Base-by-base conservation (phyloP, 1,140 invertebrate species). In the Bicyclus anynana region DNA sequence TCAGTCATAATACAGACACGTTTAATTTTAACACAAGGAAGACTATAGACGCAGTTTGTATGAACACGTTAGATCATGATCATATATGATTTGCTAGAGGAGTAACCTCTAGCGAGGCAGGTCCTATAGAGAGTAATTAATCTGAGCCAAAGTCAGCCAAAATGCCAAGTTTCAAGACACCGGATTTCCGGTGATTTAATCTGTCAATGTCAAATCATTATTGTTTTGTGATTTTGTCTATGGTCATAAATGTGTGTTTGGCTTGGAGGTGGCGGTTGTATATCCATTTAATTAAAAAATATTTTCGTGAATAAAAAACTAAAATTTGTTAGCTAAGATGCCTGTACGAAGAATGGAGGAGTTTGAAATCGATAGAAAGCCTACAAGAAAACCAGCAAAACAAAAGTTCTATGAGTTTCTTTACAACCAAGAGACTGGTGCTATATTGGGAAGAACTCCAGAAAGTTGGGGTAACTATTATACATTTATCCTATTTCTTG, bases 401-500 rank as follows among this genome's bases (percentile, higher is more conserved):
- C 58, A 71, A 29, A 78, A 72, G 48, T 60, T 90, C 27, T 59
- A 47, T 5, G 81, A 81, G 59, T 94, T 94, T 72, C 62, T 95
- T 50, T 95, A 94, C 80, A 93, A 96, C 78, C 70, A 90, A 17
- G 91, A 94, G 53, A 93, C 93, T 9, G 92, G 93, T 40, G 91
- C 92, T n/a, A 90, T 95, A 72, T 86, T 95, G 69, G 94, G 94
- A 58, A 89, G 95, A 72, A 94, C 93, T 57, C 91, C 91, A 26
- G 80, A 90, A 72, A 93, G 93, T 78, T 96, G 94, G 94, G 93
- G 95, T 96, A 91, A 93, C 92, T 80, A 47, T 37, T 49, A n/a
- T 40, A 27, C 12, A 35, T 5, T 14, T 2, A 16, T 9, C 13
- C 7, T 33, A 33, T 12, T n/a, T n/a, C 29, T 33, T 33, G 10